These are phyloP conservation scores for Seriola aureovittata DNA, from an alignment of 2,113 vertebrate species.

Conservation along the genomic window DNA sequence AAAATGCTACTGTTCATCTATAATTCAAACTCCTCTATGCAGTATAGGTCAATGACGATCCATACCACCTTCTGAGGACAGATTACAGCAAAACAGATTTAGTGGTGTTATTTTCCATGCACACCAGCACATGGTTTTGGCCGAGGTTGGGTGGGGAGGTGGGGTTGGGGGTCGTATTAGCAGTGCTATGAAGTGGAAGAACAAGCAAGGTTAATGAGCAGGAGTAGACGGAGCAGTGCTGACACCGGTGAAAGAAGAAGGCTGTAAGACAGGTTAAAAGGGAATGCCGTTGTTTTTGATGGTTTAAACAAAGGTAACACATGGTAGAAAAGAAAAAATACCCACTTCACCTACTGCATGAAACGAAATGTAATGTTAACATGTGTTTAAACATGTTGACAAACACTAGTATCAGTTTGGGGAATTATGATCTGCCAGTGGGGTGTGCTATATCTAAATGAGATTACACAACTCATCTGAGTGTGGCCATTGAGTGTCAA, in stretches of 20 bases:
- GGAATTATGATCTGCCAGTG: constrained; percentile 53
- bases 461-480: constrained; percentile 79
- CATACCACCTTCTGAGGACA: neutral
- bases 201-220: constrained; percentile 87
- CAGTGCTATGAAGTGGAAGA: constrained; percentile 84
- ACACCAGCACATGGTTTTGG: neutral
- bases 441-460: constrained; percentile 61
- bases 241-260: constrained; percentile 76
- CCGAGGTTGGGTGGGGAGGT: neutral
- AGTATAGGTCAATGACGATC: neutral
- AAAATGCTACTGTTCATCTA: neutral
- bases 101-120: neutral
- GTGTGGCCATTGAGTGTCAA: constrained; percentile 80
- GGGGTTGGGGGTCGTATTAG: constrained; percentile 71
- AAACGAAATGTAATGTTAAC: neutral
- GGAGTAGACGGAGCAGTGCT: constrained; percentile 82
- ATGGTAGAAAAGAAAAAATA: neutral
- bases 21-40: neutral
- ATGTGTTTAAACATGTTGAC: constrained; percentile 33
- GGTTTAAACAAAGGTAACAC: constrained; percentile 48
- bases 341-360: neutral
- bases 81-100: neutral
- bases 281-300: constrained; percentile 64
- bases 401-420: constrained; percentile 46
- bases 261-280: constrained; percentile 65